A percentile compares a stretch with the other conserved stretches of the same genome.
Conservation (phyloP, 2,113 vertebrate species). For the Progne subis region DNA sequence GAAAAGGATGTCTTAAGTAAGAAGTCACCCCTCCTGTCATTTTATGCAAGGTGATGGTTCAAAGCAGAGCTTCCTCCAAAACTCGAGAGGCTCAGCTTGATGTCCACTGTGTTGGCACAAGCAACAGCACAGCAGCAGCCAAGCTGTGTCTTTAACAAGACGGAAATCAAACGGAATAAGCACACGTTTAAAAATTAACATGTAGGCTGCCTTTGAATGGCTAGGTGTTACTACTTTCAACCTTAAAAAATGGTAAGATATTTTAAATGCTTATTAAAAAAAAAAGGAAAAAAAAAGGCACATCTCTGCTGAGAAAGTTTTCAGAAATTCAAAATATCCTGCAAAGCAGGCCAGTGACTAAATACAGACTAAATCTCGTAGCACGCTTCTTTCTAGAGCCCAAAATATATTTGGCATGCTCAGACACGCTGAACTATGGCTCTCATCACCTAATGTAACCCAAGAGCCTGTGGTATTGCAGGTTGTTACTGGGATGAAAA, state of each 20-base stretch:
- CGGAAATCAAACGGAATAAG: neutral
- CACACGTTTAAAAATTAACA: neutral
- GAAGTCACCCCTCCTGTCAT: neutral
- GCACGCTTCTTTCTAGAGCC: conserved; percentile 18
- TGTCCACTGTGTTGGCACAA: neutral
- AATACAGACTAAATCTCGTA: conserved; percentile 54
- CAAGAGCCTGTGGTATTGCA: neutral
- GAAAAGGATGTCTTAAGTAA: neutral
- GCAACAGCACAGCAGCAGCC: neutral
- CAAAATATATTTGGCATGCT: conserved; percentile 59
- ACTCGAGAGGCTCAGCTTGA: neutral
- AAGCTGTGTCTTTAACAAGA: neutral
- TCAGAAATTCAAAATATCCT: conserved; percentile 51
- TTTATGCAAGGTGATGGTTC: neutral
- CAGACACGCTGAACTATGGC: neutral
- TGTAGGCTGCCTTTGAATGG: neutral
- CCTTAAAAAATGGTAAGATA: neutral
- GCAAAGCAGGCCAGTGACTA: conserved; percentile 52
- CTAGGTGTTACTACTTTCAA: neutral
- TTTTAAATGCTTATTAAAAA: neutral
- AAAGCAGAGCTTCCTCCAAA: neutral
- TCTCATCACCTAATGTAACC: conserved; percentile 47
- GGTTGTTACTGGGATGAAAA: neutral
- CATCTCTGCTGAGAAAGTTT: conserved; percentile 24
- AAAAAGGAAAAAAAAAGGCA: neutral